phyloP scores from a whole-genome alignment of 2,113 vertebrate species.

The Pluvialis apricaria region DNA sequence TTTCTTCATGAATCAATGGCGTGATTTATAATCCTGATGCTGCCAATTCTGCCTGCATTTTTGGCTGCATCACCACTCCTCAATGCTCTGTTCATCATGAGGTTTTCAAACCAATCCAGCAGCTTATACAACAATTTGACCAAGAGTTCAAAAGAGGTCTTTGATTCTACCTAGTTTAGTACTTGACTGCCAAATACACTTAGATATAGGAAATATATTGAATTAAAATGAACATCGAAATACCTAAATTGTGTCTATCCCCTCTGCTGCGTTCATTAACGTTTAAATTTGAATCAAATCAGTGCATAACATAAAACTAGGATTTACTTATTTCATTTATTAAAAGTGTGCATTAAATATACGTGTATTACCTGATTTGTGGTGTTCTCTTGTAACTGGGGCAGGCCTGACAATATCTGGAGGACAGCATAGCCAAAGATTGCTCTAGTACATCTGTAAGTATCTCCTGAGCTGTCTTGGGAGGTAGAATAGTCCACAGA shows the following conservation, averaged over 20 bases:
- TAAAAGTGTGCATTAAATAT: neutral
- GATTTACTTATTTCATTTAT: neutral
- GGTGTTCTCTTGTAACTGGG: slow-evolving; percentile 87
- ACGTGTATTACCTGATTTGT: slow-evolving; percentile 87
- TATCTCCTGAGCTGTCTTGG: slow-evolving; percentile 79
- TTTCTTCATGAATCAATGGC: neutral
- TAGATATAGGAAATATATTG: neutral
- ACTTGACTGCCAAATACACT: neutral
- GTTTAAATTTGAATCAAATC: neutral
- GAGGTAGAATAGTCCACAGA: slow-evolving; percentile 84
- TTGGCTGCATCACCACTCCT: neutral
- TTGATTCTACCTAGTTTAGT: neutral
- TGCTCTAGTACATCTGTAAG: slow-evolving; percentile 85
- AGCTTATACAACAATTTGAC: neutral
- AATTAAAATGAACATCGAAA: neutral
- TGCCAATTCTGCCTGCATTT: neutral
- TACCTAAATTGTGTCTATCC: neutral
- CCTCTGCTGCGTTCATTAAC: neutral
- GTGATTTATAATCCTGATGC: neutral
- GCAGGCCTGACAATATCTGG: slow-evolving; percentile 83
- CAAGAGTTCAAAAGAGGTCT: neutral
- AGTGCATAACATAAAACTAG: neutral
- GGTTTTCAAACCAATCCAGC: neutral
- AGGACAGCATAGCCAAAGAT: slow-evolving; percentile 82
- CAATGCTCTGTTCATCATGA: neutral